Base-by-base conservation (phyloP, 2,888 invertebrate species). In the Tipula confusa region DNA sequence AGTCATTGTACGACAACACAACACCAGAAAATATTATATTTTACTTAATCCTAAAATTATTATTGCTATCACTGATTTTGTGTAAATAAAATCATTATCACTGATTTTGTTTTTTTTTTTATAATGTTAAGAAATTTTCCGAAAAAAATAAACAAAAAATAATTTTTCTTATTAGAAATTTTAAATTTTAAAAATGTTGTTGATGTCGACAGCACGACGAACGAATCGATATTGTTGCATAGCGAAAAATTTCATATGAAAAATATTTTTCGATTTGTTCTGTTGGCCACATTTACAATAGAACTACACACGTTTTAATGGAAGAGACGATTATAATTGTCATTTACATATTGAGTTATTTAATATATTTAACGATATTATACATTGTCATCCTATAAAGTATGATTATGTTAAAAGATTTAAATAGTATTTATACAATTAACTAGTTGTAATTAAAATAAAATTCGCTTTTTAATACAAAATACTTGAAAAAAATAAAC, bases 31-130 rank as follows among this genome's bases (percentile, higher is more conserved):
- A 64, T 6, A 11, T 64, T 64, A 24, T 24, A n/a, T n/a, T n/a
- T 64, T 64, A 64, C 24, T 18, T 7, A n/a, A 64, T 64, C 24
- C 64, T 64, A 64, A 64, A 64, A 24, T n/a, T n/a, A n/a, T n/a
- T 64, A 64, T 64, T 64, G 24, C 24, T 64, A 64, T 64, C 64
- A 64, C 64, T 64, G 24, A 64, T 64, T 64, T 64, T 64, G 64
- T 64, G 24, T 64, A 64, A 64, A 7, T 64, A 64, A 64, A 64
- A 64, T 64, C 64, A 64, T 64, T 64, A 64, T 64, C 64, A 64
- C 64, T 64, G 24, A 64, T 64, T 24, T 64, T 64, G 64, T n/a
- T 43, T 43, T 4, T 43, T 43, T n/a, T 64, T 64, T 24, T 64
- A n/a, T n/a, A n/a, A n/a, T n/a, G n/a, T n/a, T n/a, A n/a, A n/a